These are phyloP conservation scores for Temnothorax nylanderi DNA, from an alignment of 1,140 invertebrate genomes.

Conservation along the genomic window DNA sequence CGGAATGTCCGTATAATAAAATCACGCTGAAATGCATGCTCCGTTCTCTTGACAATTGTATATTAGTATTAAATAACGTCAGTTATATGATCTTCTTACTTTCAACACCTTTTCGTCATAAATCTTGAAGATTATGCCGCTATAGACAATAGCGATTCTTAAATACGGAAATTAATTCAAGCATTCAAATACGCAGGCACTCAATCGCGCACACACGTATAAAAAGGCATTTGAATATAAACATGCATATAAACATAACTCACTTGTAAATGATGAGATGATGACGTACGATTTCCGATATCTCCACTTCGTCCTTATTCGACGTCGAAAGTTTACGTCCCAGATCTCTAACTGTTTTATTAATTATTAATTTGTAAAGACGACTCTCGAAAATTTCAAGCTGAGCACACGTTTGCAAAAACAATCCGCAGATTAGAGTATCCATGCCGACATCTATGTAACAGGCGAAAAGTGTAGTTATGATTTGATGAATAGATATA, in stretches of 20 bases:
- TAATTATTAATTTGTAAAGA: conserved; percentile 13
- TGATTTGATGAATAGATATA: conserved; percentile 37
- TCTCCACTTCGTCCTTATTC: background rate
- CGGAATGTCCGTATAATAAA: background rate
- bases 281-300: background rate
- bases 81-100: background rate
- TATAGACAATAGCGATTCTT: background rate
- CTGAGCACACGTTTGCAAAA: conserved; percentile 61
- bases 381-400: conserved; percentile 62
- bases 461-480: conserved; percentile 6
- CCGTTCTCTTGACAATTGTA: background rate
- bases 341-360: background rate
- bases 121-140: background rate
- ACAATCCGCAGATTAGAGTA: conserved; percentile 51
- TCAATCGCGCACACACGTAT: background rate
- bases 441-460: conserved; percentile 39
- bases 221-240: background rate
- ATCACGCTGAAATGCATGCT: too few relatives aligned
- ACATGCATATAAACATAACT: background rate
- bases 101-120: background rate
- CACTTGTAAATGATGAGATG: conserved; percentile 38
- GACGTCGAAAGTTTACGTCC: too few relatives aligned
- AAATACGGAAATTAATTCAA: background rate
- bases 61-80: background rate
- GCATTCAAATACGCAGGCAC: background rate